A percentile compares a stretch with the other conserved stretches of the same genome.
phyloP scores from a whole-genome alignment of 2,113 vertebrate species.

The Steatornis caripensis region DNA sequence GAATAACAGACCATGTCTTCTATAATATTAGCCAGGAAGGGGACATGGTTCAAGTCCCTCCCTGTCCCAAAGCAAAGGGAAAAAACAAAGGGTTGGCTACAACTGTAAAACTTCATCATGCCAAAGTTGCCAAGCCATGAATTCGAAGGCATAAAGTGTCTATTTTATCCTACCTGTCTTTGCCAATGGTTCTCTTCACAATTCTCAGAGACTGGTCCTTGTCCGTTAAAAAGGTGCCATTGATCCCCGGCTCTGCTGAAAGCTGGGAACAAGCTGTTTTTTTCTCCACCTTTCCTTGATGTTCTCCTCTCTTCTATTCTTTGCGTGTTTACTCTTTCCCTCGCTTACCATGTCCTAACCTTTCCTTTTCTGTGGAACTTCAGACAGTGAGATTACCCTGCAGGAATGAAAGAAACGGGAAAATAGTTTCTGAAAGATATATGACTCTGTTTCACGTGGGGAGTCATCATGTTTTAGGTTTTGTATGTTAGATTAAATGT shows the following conservation, averaged over 20 bases:
- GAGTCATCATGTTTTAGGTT: background rate
- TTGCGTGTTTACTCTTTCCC: background rate
- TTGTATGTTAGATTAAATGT: background rate
- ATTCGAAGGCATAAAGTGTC: background rate
- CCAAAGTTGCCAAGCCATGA: background rate
- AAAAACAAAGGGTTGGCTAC: background rate
- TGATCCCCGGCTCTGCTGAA: background rate
- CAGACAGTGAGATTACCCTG: background rate
- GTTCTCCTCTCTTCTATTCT: background rate
- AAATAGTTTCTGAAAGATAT: background rate
- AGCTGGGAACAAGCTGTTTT: fast-evolving
- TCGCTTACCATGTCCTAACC: background rate
- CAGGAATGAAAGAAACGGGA: background rate
- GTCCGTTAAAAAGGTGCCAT: background rate
- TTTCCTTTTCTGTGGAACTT: background rate
- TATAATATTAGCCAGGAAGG: background rate
- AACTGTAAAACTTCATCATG: background rate
- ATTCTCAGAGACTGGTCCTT: background rate
- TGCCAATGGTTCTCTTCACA: background rate
- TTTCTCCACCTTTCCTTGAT: background rate
- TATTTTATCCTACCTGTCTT: background rate
- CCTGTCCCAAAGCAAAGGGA: background rate
- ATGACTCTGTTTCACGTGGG: background rate
- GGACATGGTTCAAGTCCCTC: background rate
- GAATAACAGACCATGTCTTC: background rate